Base-by-base conservation (phyloP, 2,113 vertebrate genomes). In the Pseudolaguvia tuberculata region DNA sequence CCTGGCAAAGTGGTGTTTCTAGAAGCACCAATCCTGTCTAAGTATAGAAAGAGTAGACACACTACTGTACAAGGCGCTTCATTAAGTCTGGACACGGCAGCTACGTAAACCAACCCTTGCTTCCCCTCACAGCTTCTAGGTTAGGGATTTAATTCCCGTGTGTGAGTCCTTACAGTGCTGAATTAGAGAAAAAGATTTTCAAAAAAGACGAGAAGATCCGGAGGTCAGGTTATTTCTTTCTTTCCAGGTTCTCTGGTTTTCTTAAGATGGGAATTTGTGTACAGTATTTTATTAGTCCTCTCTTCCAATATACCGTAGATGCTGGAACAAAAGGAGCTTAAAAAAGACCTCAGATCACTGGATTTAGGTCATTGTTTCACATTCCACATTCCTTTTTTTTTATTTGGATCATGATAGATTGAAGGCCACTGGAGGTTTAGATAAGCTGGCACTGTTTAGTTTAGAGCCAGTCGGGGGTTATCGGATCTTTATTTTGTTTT, bases 341-440 rank as follows among this genome's bases (percentile, higher is more conserved):
- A 79, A 88, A 90, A 82, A 78, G 67, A 83, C 80, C 80, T 85
- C 83, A 85, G 86, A 90, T 88, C 85, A 69, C 45, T 70, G 14
- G 82, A 91, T 89, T 82, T 86, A 86, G 89, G 90, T 83, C 87
- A 89, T 12, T 72, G 83, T 81, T 81, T 85, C 17, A 80, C 80
- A 79, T 84, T 83, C 87, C 84, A 78, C 79, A 75, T 84, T 85
- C 76, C 70, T 77, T 87, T 85, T 88, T 81, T 88, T 84, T 81
- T 82, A 85, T 81, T 81, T n/a, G 70, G 73, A 80, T 80, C 73
- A 86, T 72, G 84, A 78, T 83, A 84, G 80, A 63, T 79, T 17
- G 56, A 50, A 69, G 39, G 61, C 66, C 55, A 71, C 51, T 72
- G 70, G 66, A 80, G 82, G 77, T 79, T 78, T 58, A 23, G 82